These are phyloP conservation scores for Archips xylosteana DNA, from an alignment of 2,888 invertebrate genomes.

Conservation along the genomic window DNA sequence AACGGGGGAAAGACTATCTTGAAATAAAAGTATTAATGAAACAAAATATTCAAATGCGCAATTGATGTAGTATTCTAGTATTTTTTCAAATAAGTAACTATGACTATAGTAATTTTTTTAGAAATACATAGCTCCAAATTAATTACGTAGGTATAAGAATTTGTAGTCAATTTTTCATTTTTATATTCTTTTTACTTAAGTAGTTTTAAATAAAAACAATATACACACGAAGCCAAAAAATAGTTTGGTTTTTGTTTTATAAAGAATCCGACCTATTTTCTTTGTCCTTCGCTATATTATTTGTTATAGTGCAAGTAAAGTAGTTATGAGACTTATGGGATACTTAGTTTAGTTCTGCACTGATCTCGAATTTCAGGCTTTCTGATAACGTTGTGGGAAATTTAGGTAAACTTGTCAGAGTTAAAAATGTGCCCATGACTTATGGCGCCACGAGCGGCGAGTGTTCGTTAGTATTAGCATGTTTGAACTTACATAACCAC, in stretches of 20 bases:
- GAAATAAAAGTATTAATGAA: not conserved
- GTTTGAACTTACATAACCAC: no score
- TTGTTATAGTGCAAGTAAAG: not conserved
- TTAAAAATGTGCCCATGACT: not conserved
- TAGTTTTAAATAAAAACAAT: not conserved
- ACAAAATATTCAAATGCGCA: not conserved
- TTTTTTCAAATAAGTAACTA: no score
- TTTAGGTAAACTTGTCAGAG: not conserved
- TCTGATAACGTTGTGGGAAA: not conserved
- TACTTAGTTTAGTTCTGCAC: not conserved
- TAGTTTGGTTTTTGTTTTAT: no score
- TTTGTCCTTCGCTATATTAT: not conserved
- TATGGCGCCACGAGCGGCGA: no score
- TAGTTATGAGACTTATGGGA: not conserved
- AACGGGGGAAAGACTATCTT: not conserved
- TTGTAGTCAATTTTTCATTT: not conserved
- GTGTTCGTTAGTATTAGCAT: no score
- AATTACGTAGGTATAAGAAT: not conserved
- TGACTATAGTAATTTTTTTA: no score
- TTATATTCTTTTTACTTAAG: not conserved
- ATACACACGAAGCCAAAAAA: not conserved
- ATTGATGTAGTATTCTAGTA: not conserved
- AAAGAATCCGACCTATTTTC: no score
- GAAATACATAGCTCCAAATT: not conserved
- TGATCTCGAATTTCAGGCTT: not conserved